Conservation (phyloP, 2,888 invertebrate species). For the Tryphoninae sp. region DNA sequence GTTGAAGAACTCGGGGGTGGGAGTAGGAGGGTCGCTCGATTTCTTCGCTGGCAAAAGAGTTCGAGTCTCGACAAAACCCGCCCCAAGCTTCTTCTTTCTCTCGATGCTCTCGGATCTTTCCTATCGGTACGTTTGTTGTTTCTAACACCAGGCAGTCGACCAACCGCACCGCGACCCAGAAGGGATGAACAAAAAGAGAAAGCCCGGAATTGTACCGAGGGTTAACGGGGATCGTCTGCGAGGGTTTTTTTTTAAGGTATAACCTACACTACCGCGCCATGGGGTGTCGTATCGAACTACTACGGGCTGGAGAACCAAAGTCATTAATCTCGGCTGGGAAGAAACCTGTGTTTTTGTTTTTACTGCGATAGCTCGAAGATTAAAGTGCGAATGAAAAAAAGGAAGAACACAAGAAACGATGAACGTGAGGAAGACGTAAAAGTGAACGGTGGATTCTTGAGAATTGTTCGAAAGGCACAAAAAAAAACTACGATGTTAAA, state of each 20-base stretch:
- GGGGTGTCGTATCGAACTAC: conserved; percentile 34
- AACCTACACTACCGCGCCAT: conserved; percentile 25
- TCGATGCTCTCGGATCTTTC: conserved; percentile 21
- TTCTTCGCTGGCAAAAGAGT: conserved; percentile 55
- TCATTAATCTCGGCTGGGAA: conserved; percentile 45
- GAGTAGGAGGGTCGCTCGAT: conserved; percentile 28
- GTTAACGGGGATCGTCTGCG: conserved; percentile 14
- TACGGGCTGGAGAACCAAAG: conserved; percentile 35
- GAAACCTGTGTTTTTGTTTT: conserved; percentile 10
- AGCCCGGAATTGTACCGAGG: neutral
- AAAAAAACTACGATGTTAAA: neutral
- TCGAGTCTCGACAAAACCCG: neutral
- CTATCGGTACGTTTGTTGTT: conserved; percentile 51
- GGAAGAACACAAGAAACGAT: neutral
- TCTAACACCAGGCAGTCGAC: conserved; percentile 44
- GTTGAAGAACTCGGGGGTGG: conserved; percentile 22
- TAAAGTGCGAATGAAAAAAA: conserved; percentile 24
- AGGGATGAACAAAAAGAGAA: conserved; percentile 3
- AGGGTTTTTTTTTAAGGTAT: conserved; percentile 18
- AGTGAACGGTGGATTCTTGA: neutral
- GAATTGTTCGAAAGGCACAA: neutral
- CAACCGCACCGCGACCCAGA: conserved; percentile 1
- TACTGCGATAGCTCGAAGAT: conserved; percentile 30
- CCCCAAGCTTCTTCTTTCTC: neutral
- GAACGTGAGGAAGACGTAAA: neutral